Base-by-base conservation (phyloP, 2,113 vertebrate genomes). In the Rissa tridactyla region DNA sequence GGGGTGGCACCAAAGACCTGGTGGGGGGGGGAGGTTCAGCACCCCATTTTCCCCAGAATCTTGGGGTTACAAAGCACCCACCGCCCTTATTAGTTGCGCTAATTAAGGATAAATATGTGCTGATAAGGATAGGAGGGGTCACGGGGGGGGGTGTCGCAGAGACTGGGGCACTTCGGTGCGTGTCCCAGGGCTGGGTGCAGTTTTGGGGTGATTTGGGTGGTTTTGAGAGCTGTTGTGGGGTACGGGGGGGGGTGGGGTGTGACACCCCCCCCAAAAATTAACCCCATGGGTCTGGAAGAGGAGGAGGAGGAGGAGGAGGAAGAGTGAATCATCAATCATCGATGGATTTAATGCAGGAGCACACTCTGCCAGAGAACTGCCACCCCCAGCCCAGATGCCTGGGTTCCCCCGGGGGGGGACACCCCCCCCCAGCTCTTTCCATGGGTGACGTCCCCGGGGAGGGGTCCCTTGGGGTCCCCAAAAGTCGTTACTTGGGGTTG, bases 331-430 rank as follows among this genome's bases (percentile, higher is more conserved):
- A 9, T 2, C 10, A 18, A 4, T 9, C 9, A 4, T 32, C 7
- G 5, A 32, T 46, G 42, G 9, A 27, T 91, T 81, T 91, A 77
- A 91, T 40, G 22, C 52, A n/a, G 6, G 6, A 30, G 25, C 30
- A n/a, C 3, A 2, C 20, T n/a, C 34, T 76, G 70, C 38, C 0
- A 3, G 36, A 72, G 40, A 60, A n/a, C 6, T 0, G 0, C 4
- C 15, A 34, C 13, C 14, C 46, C 44, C 26, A 27, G 16, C 34
- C 27, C 2, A 1, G 54, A 11, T 4, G 2, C 21, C 27, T 6
- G 36, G 36, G 23, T 9, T 19, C 40, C 51, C 34, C 6, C 4
- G 2, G 4, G 8, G 30, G 42, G 27, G 34, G 20, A 23, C 8
- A 36, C 44, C 30, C 10, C 0, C 32, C 20, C 27, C 21, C 14